These are phyloP conservation scores for Agelastica alni DNA, from an alignment of 2,888 invertebrate species.

Conservation along the genomic window DNA sequence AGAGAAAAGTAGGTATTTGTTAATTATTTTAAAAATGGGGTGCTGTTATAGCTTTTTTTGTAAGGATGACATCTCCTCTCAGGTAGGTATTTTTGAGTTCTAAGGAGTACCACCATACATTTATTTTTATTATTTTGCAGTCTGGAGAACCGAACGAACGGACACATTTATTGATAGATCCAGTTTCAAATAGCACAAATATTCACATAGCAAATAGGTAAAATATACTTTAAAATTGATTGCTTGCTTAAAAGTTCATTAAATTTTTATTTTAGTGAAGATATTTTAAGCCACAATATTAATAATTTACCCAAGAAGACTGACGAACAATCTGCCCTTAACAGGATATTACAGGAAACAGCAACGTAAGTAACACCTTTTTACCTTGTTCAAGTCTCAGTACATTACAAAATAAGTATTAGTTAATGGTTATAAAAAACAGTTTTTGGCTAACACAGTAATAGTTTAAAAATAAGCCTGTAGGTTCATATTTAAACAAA, in stretches of 20 bases:
- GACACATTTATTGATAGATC: constrained; percentile 78
- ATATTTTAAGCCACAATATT: constrained; percentile 65
- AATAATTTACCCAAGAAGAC: constrained; percentile 74
- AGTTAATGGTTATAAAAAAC: too few relatives aligned
- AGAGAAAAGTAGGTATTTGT: constrained; percentile 3
- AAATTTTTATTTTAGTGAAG: constrained; percentile 60
- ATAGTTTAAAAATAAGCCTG: too few relatives aligned
- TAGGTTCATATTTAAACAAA: too few relatives aligned
- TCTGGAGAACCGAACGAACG: constrained; percentile 71
- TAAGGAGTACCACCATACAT: background rate
- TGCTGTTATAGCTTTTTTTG: constrained; percentile 73
- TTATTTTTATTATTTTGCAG: constrained; percentile 38
- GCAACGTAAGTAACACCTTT: constrained; percentile 85
- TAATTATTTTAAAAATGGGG: constrained; percentile 58
- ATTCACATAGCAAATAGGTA: constrained; percentile 70
- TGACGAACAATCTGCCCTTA: constrained; percentile 89
- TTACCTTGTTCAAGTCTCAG: too few relatives aligned
- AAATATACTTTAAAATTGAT: constrained; percentile 23
- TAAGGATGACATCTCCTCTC: constrained; percentile 70
- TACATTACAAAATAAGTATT: too few relatives aligned
- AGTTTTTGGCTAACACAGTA: too few relatives aligned
- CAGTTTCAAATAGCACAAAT: constrained; percentile 73
- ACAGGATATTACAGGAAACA: constrained; percentile 86
- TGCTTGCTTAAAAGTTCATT: constrained; percentile 30
- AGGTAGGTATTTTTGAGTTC: constrained; percentile 56